Conservation (phyloP, 2,888 invertebrate species). For the Campoletis raptor region DNA sequence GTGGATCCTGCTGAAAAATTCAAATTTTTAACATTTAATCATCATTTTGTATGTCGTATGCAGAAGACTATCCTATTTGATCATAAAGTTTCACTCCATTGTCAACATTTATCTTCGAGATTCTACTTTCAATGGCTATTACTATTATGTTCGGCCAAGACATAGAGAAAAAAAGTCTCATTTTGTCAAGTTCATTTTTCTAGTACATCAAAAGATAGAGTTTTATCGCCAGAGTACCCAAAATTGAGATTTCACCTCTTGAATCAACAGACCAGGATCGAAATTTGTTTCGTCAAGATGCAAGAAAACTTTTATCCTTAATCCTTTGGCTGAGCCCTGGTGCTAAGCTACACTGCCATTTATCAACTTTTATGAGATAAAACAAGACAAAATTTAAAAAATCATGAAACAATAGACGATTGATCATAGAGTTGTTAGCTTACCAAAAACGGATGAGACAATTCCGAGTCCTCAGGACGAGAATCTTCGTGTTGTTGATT, state of each 20-base stretch:
- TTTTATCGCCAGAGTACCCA: too few relatives aligned
- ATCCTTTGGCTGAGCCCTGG: too few relatives aligned
- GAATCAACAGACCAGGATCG: too few relatives aligned
- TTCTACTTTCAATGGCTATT: too few relatives aligned
- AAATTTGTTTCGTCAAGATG: too few relatives aligned
- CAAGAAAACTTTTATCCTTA: too few relatives aligned
- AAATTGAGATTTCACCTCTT: too few relatives aligned
- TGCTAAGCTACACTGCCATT: too few relatives aligned
- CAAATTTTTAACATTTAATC: neutral
- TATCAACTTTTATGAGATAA: neutral
- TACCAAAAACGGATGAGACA: constrained; percentile 81
- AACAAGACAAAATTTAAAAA: neutral
- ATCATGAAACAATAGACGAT: neutral
- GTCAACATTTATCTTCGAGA: neutral
- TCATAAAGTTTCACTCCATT: neutral
- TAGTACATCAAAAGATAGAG: too few relatives aligned
- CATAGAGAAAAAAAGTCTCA: too few relatives aligned
- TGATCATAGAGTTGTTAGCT: constrained; percentile 38
- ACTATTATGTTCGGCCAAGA: too few relatives aligned
- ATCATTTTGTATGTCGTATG: neutral
- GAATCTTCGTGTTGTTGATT: constrained; percentile 74
- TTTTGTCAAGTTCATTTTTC: too few relatives aligned
- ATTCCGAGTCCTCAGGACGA: constrained; percentile 75
- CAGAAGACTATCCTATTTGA: neutral
- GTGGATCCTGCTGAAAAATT: constrained; percentile 80